Evolutionary conservation across 2,888 invertebrate genomes (phyloP).

Genomic region (Hyalella azteca): DNA sequence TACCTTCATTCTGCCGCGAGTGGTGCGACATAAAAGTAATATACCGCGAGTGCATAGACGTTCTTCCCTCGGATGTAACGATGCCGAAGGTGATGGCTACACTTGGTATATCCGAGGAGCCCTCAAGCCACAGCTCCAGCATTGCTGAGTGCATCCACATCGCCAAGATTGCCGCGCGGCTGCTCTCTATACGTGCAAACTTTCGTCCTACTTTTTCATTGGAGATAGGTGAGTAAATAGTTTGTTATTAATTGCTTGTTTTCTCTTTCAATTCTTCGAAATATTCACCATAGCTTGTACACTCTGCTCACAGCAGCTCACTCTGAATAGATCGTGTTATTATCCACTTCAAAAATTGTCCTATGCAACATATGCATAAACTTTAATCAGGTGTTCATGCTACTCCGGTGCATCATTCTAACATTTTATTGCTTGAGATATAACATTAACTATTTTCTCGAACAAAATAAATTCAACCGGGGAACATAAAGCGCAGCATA

Average conservation of each 20-base stretch:
- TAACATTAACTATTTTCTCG: too few relatives aligned
- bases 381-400: too few relatives aligned
- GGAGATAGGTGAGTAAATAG: background rate
- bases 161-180: background rate
- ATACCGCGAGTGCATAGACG: background rate
- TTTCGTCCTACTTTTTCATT: background rate
- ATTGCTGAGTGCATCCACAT: background rate
- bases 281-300: too few relatives aligned
- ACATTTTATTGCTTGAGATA: too few relatives aligned
- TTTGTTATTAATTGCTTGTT: background rate
- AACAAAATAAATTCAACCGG: too few relatives aligned
- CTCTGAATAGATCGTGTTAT: too few relatives aligned
- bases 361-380: too few relatives aligned
- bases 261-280: too few relatives aligned
- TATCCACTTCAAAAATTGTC: too few relatives aligned
- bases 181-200: background rate
- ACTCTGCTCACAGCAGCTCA: too few relatives aligned
- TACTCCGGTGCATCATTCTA: too few relatives aligned
- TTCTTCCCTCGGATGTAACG: background rate
- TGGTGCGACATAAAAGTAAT: constrained; percentile 6
- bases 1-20: background rate
- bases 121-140: background rate
- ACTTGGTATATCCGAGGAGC: background rate
- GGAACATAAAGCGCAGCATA: too few relatives aligned
- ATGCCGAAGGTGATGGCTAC: constrained; percentile 1